Base-by-base conservation (phyloP, 2,797 vertebrate species). In the Gorsachius magnificus region DNA sequence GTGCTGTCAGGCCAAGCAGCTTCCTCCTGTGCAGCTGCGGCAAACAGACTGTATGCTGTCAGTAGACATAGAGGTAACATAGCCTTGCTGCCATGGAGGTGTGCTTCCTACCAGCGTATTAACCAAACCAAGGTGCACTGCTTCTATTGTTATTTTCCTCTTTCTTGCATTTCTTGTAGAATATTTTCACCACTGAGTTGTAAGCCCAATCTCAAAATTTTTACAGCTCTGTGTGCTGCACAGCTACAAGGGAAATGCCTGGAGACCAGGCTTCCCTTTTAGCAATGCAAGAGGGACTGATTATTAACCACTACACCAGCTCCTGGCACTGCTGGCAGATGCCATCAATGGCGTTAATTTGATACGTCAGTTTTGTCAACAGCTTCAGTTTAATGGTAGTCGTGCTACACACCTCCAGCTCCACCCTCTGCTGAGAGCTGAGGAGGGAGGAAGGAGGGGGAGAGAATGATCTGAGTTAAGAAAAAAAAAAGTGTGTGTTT, bases 401-500 rank as follows among this genome's bases (percentile, higher is more conserved):
- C 2, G 1, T 9, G 51, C 41, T 65, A 69, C 3, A 19, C 54
- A 71, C 38, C 45, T 87, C 78, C 64, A 89, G 50, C 71, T 94
- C 65, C 65, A 81, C 26, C 69, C 69, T 91, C 74, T 77, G 45
- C 70, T 71, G 61, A 77, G 84, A 85, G 22, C 24, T 36, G 71
- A 66, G 64, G 58, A 82, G 35, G 11, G 41, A 95, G 51, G 69
- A 92, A 72, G 28, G 53, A 56, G 45, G 70, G 38, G 63, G 89
- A 68, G 68, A 86, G 82, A 56, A 83, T 83, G 46, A 63, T 41
- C 61, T 58, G 56, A 43, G 85, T 77, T 85, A 80, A 83, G 95
- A 96, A 96, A 93, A 46, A 46, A 25, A 58, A 90, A 93, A 96
- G 19, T 75, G 60, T 41, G 4, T 38, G 10, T 87, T 81, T 86